Base-by-base conservation (phyloP, 2,797 vertebrate species). In the Gymnothorax reevesii region DNA sequence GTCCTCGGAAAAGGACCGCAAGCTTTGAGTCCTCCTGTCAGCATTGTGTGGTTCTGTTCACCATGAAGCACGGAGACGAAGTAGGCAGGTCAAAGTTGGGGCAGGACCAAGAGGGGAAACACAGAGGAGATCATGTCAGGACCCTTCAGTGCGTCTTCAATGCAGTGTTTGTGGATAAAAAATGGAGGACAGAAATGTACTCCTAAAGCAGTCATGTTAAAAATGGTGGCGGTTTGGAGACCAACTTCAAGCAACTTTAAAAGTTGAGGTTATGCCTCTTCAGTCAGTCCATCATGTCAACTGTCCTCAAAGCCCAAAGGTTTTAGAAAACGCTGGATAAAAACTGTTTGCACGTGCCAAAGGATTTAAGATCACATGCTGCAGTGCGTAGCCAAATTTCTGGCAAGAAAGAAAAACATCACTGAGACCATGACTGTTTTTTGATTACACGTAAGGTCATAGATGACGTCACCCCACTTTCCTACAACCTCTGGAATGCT, bases 81-180 rank as follows among this genome's bases (percentile, higher is more conserved):
- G 96, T 97, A 97, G 94, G 95, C 93, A 98, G 97, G 97, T 97
- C 95, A 96, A 97, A 98, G 97, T 97, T 98, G 96, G 93, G 95
- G 91, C 89, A 94, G 93, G 97, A 97, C 93, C 95, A 97, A 95
- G 95, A 97, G 97, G 97, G 98, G 97, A 95, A 94, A 90, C 97
- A 97, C 94, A 95, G 95, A 95, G 94, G 93, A 94, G 94, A 96
- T 95, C 95, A 95, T 95, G 95, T 90, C 90, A 90, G 90, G 94
- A 96, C 95, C 94, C 97, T 94, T 94, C 15, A 85, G 92, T 94
- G 94, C 92, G 96, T 96, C 95, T 89, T 96, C 93, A 94, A 92
- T 93, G 84, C 87, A 22, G 60, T 75, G 57, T 73, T 49, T 20
- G 69, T 66, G 57, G 2, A 84, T 86, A 90, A 89, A 84, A 85